These are phyloP conservation scores for Dioctria linearis DNA, from an alignment of 2,888 invertebrate genomes.

Conservation along the genomic window DNA sequence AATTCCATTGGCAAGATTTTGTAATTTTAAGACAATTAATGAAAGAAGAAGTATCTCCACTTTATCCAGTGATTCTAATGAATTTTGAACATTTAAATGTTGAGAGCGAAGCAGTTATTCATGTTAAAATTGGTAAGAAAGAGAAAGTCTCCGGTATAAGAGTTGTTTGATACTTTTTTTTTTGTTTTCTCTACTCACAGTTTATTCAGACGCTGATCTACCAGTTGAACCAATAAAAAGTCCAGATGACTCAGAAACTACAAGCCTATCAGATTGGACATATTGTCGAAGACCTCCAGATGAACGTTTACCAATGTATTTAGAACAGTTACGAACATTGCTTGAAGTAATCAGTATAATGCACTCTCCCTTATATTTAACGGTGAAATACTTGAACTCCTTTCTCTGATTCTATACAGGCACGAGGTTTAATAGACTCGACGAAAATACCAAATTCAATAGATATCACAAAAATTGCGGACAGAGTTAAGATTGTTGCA, in stretches of 20 bases:
- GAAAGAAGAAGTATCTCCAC: conserved; percentile 65
- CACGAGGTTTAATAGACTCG: conserved; percentile 6
- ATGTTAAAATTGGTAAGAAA: neutral
- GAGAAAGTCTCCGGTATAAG: neutral
- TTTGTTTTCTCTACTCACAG: neutral
- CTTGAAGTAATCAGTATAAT: conserved; percentile 51
- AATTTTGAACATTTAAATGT: conserved; percentile 63
- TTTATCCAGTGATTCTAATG: conserved; percentile 64
- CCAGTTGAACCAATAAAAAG: neutral
- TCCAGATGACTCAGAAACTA: neutral
- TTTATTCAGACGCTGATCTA: neutral
- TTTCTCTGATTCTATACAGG: neutral
- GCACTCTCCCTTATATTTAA: neutral
- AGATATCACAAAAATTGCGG: conserved; percentile 66
- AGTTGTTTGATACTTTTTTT: neutral
- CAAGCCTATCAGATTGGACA: conserved; percentile 60
- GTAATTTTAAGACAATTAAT: conserved; percentile 63
- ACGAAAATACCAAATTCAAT: conserved; percentile 60
- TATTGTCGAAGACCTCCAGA: conserved; percentile 66
- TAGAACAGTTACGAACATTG: conserved; percentile 39
- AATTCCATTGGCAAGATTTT: conserved; percentile 64
- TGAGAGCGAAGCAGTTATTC: neutral
- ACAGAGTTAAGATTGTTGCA: conserved; percentile 69
- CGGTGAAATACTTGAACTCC: neutral
- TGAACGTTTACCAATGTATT: conserved; percentile 54